Base-by-base conservation (phyloP, 1,140 invertebrate species). In the Leptoteleia sp. region DNA sequence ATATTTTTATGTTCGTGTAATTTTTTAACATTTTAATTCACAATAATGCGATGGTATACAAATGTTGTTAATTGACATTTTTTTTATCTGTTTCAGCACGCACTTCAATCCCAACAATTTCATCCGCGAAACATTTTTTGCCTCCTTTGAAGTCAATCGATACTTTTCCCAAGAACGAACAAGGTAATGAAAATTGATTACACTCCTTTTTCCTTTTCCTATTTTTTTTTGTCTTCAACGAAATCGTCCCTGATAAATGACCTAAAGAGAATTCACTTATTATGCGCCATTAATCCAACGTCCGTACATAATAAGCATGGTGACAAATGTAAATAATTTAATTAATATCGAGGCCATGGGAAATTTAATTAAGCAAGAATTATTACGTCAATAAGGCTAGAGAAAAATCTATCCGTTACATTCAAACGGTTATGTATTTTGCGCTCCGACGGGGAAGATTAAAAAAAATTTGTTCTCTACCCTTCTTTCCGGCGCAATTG, bases 291-390 rank as follows among this genome's bases (percentile, higher is more conserved):
- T 59, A 59, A 43, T 59, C 38, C 12, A 17, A 43, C 11, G 38
- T 31, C 38, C 9, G 27, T 40, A 35, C 17, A 43, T 62, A 52
- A 52, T 52, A 43, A 52, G 37, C 11, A 48, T 25, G 15, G 22
- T 64, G 45, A 65, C 47, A 65, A 65, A 52, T 65, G 61, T 65
- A 65, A 65, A 65, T 65, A 52, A 52, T 52, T 65, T 65, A 65
- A 54, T 65, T 52, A 52, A 45, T 67, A 45, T 55, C 48, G 48
- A 55, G 40, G 12, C 62, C 29, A n/a, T 45, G 48, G 22, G 29
- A 67, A 67, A 67, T 67, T 67, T 67, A 68, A 68, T 68, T 55
- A 57, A 55, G 22, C 45, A 65, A 65, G 61, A 65, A 52, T 65
- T 52, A 65, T 65, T 52, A 43, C 47, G 19, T 40, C 61, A 15